phyloP scores from a whole-genome alignment of 2,888 invertebrate genomes.

The Perizoma flavofasciatum region DNA sequence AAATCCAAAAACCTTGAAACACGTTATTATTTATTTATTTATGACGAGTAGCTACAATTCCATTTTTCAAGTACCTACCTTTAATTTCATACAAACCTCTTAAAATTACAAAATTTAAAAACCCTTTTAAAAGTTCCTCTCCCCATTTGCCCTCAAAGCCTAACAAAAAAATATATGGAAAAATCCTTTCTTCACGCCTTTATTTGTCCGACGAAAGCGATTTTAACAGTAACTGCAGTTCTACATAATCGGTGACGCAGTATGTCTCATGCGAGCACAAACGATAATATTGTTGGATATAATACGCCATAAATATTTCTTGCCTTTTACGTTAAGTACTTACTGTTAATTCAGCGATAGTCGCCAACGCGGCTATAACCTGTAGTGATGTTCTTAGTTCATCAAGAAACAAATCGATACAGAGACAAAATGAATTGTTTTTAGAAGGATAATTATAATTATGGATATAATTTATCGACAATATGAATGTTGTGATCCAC shows the following conservation, averaged over 20 bases:
- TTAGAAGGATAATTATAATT: no score
- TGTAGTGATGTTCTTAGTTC: slow-evolving; percentile 22
- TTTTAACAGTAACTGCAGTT: slow-evolving; percentile 16
- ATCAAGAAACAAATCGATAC: no score
- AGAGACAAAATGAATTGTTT: no score
- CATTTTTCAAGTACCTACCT: no score
- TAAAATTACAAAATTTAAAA: no score
- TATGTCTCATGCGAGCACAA: slow-evolving; percentile 32
- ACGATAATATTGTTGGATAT: slow-evolving; percentile 37
- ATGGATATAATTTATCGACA: no score
- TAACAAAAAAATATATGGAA: background rate
- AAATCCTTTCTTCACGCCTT: slow-evolving; percentile 10
- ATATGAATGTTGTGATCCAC: no score
- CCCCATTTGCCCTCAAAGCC: no score
- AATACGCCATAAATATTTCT: slow-evolving; percentile 31
- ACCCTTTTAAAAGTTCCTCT: no score
- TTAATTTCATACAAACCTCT: background rate
- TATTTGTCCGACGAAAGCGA: slow-evolving; percentile 25
- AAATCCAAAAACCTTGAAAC: no score
- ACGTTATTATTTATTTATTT: no score
- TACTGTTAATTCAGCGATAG: slow-evolving; percentile 38
- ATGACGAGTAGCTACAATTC: no score
- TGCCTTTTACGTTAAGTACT: slow-evolving; percentile 34
- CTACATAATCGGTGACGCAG: slow-evolving; percentile 34
- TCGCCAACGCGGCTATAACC: slow-evolving; percentile 31